Conservation (phyloP, 2,113 vertebrate genomes). For the Nerophis lumbriciformis region DNA sequence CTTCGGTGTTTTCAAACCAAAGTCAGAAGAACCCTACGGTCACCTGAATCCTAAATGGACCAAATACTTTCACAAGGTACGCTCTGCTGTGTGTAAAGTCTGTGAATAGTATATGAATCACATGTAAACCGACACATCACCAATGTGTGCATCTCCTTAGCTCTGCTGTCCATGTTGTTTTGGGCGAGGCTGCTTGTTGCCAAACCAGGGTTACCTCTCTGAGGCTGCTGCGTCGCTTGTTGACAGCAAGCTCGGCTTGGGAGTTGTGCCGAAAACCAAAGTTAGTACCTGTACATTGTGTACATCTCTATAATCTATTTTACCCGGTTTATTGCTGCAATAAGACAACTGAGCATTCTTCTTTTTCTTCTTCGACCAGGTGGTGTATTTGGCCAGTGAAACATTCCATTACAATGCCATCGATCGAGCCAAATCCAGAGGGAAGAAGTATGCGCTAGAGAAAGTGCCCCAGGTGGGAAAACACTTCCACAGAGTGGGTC, state of each 20-base stretch:
- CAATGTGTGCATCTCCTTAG: conserved; percentile 21
- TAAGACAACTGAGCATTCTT: neutral
- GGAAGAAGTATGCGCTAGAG: conserved; percentile 95
- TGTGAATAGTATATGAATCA: conserved; percentile 7
- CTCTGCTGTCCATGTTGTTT: conserved; percentile 96
- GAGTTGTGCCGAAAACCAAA: conserved; percentile 95
- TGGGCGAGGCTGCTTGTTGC: conserved; percentile 90
- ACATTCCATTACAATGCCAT: conserved; percentile 96
- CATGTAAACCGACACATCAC: neutral
- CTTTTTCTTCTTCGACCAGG: conserved; percentile 63
- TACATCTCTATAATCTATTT: neutral
- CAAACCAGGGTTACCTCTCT: conserved; percentile 97
- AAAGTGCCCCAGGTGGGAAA: conserved; percentile 95
- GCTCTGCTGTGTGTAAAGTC: conserved; percentile 74
- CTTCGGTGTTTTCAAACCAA: conserved; percentile 97
- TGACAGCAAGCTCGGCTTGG: conserved; percentile 86
- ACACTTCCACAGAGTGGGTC: conserved; percentile 92
- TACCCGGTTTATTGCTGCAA: neutral
- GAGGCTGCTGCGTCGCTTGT: conserved; percentile 91
- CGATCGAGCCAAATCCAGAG: conserved; percentile 92
- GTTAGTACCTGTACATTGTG: conserved; percentile 51
- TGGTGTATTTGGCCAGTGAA: conserved; percentile 90
- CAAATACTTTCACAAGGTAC: conserved; percentile 96
- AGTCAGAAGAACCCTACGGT: conserved; percentile 97
- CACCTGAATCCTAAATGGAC: conserved; percentile 99